Evolutionary conservation across 1,140 invertebrate genomes (phyloP), one percentile per base, ranked within the genome.

Genomic region (Drosophila ironensis): DNA sequence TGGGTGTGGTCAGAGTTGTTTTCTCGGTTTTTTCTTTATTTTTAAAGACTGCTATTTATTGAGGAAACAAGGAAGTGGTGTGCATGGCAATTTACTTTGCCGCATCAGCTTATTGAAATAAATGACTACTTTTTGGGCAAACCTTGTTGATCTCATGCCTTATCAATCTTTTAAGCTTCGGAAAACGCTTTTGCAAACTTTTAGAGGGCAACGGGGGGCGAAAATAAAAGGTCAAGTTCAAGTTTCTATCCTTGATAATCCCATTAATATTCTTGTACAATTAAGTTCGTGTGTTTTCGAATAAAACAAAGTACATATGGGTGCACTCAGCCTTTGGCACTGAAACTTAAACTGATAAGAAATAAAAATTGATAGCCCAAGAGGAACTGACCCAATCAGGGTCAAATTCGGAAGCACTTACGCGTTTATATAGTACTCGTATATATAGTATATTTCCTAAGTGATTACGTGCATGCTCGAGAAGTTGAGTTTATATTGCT

Each of bases 1-100:
- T 11, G 6, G 19, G 9, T 12, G 4, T 41, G 17, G 19, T 41
- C 27, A 40, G n/a, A n/a, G n/a, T n/a, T n/a, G n/a, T n/a, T n/a
- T n/a, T n/a, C n/a, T n/a, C n/a, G n/a, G n/a, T n/a, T n/a, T n/a
- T n/a, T n/a, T n/a, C n/a, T n/a, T n/a, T n/a, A n/a, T n/a, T n/a
- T n/a, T 33, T 40, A 52, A 16, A 20, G 24, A n/a, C 4, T 40
- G 28, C 35, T 22, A 59, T 59, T 59, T 59, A 59, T 57, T 8
- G 48, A 19, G 14, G 12, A 9, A 40, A 59, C 54, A 52, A 54
- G 54, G 54, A 59, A 59, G 48, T 59, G 11, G n/a, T 17, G 53
- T n/a, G 30, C 47, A 56, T 17, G 19, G 19, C 20, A 19, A 24
- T 47, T 47, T 47, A 30, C 1, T 4, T 30, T 11, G 20, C 20